These are phyloP conservation scores for Rhamnusium bicolor DNA, from an alignment of 2,888 invertebrate genomes.

Conservation along the genomic window DNA sequence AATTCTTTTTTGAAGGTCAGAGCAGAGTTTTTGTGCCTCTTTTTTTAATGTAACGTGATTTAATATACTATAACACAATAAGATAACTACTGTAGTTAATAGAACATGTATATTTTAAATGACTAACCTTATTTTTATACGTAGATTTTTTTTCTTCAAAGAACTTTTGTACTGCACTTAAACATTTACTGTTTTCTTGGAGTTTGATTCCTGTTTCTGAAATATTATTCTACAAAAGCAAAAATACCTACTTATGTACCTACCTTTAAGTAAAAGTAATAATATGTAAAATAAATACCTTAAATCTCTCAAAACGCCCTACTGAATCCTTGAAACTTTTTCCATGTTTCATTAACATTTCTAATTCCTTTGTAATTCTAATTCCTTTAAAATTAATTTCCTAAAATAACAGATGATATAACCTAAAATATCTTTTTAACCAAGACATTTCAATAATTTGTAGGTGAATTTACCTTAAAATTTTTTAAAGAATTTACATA, in stretches of 20 bases:
- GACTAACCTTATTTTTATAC: constrained; percentile 38
- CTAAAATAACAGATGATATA: constrained; percentile 35
- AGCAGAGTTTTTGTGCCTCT: constrained; percentile 50
- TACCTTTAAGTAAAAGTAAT: neutral
- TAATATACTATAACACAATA: constrained; percentile 35
- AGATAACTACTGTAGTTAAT: neutral
- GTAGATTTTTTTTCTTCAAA: constrained; percentile 39
- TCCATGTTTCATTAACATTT: neutral
- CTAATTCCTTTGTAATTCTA: constrained; percentile 26
- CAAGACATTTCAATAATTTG: neutral
- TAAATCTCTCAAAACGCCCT: neutral
- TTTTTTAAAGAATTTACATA: constrained; percentile 42
- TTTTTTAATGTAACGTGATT: constrained; percentile 45
- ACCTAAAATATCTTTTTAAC: constrained; percentile 41
- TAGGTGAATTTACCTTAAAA: constrained; percentile 46
- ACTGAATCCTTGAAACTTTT: neutral
- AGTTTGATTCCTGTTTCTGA: constrained; percentile 25
- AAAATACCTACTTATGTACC: neutral
- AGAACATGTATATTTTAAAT: neutral
- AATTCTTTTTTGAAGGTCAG: constrained; percentile 40
- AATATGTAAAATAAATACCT: neutral
- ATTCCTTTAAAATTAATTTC: constrained; percentile 15
- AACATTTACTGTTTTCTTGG: constrained; percentile 22
- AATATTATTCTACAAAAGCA: constrained; percentile 36
- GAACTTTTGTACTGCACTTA: constrained; percentile 31